Base-by-base conservation (phyloP, 2,113 vertebrate species). In the Bungarus multicinctus region DNA sequence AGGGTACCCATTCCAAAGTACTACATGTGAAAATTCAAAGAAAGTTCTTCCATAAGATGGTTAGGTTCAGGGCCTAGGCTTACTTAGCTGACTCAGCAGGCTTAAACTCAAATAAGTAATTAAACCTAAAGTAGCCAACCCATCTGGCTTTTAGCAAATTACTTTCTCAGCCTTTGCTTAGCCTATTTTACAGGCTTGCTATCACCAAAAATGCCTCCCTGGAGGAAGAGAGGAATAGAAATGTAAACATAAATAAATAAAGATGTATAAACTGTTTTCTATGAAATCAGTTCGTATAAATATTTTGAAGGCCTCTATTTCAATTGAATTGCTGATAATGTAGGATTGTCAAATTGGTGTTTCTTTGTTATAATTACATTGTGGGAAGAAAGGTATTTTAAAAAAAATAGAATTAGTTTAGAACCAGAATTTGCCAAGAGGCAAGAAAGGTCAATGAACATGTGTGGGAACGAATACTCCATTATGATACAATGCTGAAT, bases 361-460 rank as follows among this genome's bases (percentile, higher is more conserved):
- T 93, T 90, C 23, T n/a, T 64, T 90, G 50, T 34, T 53, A 53
- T 52, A 14, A 34, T 45, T 86, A 64, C 64, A 45, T 64, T 93
- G 81, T 90, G 92, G 55, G 81, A 93, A 93, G 89, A 64, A 85
- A 93, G 58, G 34, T n/a, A 12, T 89, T 45, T 92, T 11, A 1
- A 60, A 60, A 89, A 64, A 88, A 89, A 57, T 74, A 86, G 89
- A 50, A 47, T 90, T 91, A 87, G 50, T 18, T 74, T 0, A 93
- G 85, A 86, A 54, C 85, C 53, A 90, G 90, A 94, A 93, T 34
- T 94, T 95, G 90, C 93, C 92, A 93, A 94, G 93, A 94, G 45
- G 8, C 50, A 5, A 94, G 88, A 95, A 94, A 93, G 43, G 52
- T 93, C 93, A 90, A 94, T 91, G 95, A 94, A 94, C 27, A 93